Evolutionary conservation across 1,140 invertebrate species (phyloP).

Genomic region (Anthonomus grandis): DNA sequence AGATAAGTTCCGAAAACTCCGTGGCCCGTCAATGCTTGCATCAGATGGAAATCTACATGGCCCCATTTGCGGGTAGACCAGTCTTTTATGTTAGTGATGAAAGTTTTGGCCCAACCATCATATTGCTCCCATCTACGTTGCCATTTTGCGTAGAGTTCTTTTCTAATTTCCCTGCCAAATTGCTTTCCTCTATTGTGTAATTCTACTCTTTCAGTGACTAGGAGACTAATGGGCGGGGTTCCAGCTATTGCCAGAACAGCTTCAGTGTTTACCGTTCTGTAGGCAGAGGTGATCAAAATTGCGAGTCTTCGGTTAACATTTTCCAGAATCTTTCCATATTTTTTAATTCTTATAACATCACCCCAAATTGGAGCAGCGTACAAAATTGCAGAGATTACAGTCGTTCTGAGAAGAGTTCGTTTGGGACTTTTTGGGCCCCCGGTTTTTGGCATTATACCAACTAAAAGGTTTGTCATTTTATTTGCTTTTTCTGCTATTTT

Average conservation of each 20-base stretch:
- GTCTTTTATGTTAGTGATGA: slow-evolving; percentile 20
- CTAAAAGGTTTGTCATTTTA: not conserved
- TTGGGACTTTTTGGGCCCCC: slow-evolving; percentile 2
- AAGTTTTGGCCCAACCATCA: slow-evolving; percentile 27
- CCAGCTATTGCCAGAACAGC: slow-evolving; percentile 15
- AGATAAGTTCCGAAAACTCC: slow-evolving; percentile 12
- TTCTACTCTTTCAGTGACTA: slow-evolving; percentile 10
- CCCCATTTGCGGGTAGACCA: slow-evolving; percentile 9
- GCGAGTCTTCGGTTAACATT: slow-evolving; percentile 6
- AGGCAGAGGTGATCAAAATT: slow-evolving; percentile 11
- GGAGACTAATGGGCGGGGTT: slow-evolving; percentile 3
- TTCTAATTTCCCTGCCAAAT: not conserved
- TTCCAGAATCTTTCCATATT: slow-evolving; percentile 7
- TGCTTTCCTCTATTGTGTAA: not conserved
- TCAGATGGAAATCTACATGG: slow-evolving; percentile 1
- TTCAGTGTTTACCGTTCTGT: slow-evolving; percentile 10
- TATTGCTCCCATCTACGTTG: not conserved
- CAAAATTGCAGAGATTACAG: slow-evolving; percentile 3
- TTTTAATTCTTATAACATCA: slow-evolving; percentile 7
- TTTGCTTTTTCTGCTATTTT: slow-evolving; percentile 7
- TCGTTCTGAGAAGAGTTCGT: slow-evolving; percentile 2
- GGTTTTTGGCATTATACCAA: slow-evolving; percentile 18
- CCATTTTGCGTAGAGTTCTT: not conserved
- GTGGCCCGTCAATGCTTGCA: slow-evolving; percentile 22
- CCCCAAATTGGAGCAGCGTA: slow-evolving; percentile 26